Base-by-base conservation (phyloP, 64 coral and sea anemone species). In the Montipora efflorescens region DNA sequence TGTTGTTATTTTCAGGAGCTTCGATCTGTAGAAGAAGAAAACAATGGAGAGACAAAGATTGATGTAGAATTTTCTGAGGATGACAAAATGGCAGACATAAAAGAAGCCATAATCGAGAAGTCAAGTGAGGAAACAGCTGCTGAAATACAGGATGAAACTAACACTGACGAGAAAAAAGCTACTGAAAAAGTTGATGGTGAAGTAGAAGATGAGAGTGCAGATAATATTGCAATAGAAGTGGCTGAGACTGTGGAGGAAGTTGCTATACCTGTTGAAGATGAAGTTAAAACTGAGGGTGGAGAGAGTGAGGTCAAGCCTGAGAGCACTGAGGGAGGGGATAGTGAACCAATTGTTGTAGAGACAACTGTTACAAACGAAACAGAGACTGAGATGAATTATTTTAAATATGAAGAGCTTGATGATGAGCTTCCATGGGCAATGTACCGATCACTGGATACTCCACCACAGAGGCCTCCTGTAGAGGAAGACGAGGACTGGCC, bases 341-440 rank as follows among this genome's bases (percentile, higher is more conserved):
- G 48, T 68, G 57, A 75, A 19, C 64, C 91, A 51, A 22, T 90
- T 14, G 14, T 18, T 16, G 55, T 68, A 3, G 64, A 55, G 18
- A 59, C 83, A 36, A 28, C 23, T 11, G 84, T 83, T 57, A 45
- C 59, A 10, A 87, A 87, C 62, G 91, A 90, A 51, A 90, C 80
- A 74, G 64, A 87, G 86, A 28, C 93, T 5, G 91, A 89, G 45
- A 21, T 90, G 43, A 81, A 84, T 86, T 47, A 82, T 72, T 76
- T 36, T 0, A 89, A 98, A 74, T 95, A 95, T 22, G 95, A 99
- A 4, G 76, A 78, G 28, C 62, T 91, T 94, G 95, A 99, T 55
- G 90, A 94, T 62, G 98, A 99, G 75, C 87, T 99, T n/a, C 98
- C 98, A 12, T 99, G 98, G 98, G 98, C 98, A 4, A 99, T 96